Percentiles rank a stretch among this genome's conserved stretches.
Evolutionary conservation across 2,113 vertebrate genomes (phyloP).

Genomic region (Oreochromis tanganicae): DNA sequence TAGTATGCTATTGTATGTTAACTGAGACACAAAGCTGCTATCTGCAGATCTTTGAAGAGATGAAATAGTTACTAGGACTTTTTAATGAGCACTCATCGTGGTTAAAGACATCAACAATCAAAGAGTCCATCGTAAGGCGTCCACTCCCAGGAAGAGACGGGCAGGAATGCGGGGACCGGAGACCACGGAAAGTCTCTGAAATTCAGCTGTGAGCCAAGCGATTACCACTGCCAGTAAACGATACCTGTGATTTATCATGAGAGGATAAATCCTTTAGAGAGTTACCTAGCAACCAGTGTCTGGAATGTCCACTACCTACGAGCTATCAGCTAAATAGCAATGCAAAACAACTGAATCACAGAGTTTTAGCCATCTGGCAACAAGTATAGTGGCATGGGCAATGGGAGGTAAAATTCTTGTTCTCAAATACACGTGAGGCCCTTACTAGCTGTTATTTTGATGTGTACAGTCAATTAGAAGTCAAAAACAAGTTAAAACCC

Average conservation of each 20-base stretch:
- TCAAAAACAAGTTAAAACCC: background rate
- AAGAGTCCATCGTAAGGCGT: background rate
- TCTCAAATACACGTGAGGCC: background rate
- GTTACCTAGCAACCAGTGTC: background rate
- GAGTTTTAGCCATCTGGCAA: background rate
- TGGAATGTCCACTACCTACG: background rate
- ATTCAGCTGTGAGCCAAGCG: background rate
- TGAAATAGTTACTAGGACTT: background rate
- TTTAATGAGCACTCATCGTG: background rate
- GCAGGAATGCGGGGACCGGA: background rate
- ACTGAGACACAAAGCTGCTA: background rate
- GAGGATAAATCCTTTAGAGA: background rate
- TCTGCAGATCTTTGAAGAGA: background rate
- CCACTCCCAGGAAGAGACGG: background rate
- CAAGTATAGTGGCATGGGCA: background rate
- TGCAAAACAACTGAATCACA: background rate
- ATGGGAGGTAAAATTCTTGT: background rate
- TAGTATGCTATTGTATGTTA: background rate
- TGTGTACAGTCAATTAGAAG: background rate
- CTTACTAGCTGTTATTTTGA: background rate
- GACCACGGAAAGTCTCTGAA: background rate
- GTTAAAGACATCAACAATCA: background rate
- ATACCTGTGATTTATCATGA: background rate
- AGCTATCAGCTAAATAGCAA: background rate
- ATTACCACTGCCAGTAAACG: background rate